Conservation (phyloP, 2,113 vertebrate species). For the Paradisaea rubra region DNA sequence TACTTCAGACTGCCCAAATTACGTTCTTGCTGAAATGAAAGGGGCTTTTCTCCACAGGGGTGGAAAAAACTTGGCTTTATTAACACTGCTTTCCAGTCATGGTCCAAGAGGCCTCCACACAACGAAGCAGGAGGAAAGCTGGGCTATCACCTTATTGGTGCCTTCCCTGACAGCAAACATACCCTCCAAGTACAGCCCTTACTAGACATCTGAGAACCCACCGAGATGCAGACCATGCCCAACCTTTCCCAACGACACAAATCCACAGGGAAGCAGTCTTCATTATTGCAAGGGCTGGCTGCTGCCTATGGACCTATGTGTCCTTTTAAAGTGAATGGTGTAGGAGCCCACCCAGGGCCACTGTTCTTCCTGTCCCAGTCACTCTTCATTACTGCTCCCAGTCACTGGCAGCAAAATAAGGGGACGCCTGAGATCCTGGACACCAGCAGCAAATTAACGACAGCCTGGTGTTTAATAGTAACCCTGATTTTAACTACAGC, state of each 20-base stretch:
- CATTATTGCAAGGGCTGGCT: not conserved
- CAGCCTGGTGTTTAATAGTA: not conserved
- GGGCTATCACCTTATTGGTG: not conserved
- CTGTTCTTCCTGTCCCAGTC: not conserved
- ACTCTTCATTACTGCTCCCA: not conserved
- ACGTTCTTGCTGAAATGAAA: not conserved
- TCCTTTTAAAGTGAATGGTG: not conserved
- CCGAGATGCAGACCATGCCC: not conserved
- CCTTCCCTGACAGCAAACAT: not conserved
- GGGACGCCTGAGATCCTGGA: not conserved
- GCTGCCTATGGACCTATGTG: not conserved
- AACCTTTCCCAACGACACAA: not conserved
- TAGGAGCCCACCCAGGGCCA: not conserved
- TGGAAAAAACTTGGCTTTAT: not conserved
- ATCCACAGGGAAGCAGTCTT: not conserved
- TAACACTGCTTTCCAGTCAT: not conserved
- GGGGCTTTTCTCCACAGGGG: not conserved
- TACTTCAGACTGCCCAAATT: not conserved
- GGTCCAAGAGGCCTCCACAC: not conserved
- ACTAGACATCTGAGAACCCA: not conserved
- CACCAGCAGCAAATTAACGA: not conserved
- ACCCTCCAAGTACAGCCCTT: not conserved
- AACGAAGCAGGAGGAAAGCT: not conserved
- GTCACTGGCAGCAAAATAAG: not conserved
- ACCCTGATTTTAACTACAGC: not conserved